These are phyloP conservation scores for Clivina fossor DNA, from an alignment of 2,888 invertebrate genomes.

Conservation along the genomic window DNA sequence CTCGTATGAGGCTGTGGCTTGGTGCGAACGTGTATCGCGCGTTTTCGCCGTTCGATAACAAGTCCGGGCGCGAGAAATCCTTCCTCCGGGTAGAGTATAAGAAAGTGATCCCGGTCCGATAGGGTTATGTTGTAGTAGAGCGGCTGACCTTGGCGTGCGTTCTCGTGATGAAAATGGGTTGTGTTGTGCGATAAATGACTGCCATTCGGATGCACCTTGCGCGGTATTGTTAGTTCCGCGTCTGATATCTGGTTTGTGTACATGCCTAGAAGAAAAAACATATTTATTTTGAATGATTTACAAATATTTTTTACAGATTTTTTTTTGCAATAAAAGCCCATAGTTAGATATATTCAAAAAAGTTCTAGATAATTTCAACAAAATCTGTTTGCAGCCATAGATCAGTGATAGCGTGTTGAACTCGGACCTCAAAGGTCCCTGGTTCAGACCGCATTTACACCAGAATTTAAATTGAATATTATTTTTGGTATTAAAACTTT, in stretches of 20 bases:
- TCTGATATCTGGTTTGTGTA: slow-evolving; percentile 56
- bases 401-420: no score
- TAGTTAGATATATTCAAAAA: no score
- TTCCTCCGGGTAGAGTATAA: slow-evolving; percentile 59
- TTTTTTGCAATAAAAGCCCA: no score
- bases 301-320: no score
- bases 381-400: no score
- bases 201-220: slow-evolving; percentile 62
- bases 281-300: slow-evolving; percentile 16
- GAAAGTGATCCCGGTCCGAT: slow-evolving; percentile 48
- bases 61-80: slow-evolving; percentile 69
- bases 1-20: slow-evolving; percentile 57
- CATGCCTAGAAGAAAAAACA: slow-evolving; percentile 50
- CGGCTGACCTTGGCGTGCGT: slow-evolving; percentile 55
- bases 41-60: slow-evolving; percentile 69
- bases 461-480: no score
- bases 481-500: no score
- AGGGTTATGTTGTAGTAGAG: slow-evolving; percentile 58
- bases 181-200: slow-evolving; percentile 59
- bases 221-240: slow-evolving; percentile 63
- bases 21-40: slow-evolving; percentile 58
- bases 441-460: no score
- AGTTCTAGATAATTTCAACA: no score
- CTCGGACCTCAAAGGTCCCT: no score
- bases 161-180: slow-evolving; percentile 58